These are phyloP conservation scores for Thymelicus sylvestris DNA, from an alignment of 2,888 invertebrate species.

Conservation along the genomic window DNA sequence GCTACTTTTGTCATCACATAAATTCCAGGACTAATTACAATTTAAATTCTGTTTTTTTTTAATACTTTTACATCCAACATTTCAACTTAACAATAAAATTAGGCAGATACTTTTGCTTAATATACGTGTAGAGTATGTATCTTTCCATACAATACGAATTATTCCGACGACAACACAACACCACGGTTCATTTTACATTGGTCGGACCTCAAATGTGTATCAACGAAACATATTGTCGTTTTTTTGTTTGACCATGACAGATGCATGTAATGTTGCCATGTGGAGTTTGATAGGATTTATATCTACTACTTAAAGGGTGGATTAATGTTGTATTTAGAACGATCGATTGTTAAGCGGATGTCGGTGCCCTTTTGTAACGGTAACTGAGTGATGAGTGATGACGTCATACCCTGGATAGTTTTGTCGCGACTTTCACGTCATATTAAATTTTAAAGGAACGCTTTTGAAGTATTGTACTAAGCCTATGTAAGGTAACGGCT, in stretches of 20 bases:
- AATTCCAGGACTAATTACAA: too few species aligned
- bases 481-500: too few species aligned
- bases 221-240: slow-evolving; percentile 66
- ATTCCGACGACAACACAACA: background rate
- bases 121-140: too few species aligned
- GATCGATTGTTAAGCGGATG: slow-evolving; percentile 36
- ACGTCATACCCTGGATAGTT: background rate
- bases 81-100: too few species aligned
- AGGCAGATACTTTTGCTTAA: too few species aligned
- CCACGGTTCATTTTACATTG: slow-evolving; percentile 43
- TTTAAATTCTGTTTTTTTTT: too few species aligned
- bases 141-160: background rate
- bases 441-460: too few species aligned
- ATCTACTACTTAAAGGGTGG: slow-evolving; percentile 47
- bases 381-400: background rate
- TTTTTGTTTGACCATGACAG: slow-evolving; percentile 79
- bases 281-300: slow-evolving; percentile 62
- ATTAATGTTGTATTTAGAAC: slow-evolving; percentile 43
- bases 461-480: too few species aligned
- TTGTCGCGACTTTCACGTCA: too few species aligned
- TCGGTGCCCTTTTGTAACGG: slow-evolving; percentile 9
- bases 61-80: too few species aligned
- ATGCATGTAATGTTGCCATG: slow-evolving; percentile 80
- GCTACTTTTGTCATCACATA: too few species aligned
- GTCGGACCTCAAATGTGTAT: slow-evolving; percentile 64